Base-by-base conservation (phyloP, 2,888 invertebrate genomes). In the Mythimna ferrago region DNA sequence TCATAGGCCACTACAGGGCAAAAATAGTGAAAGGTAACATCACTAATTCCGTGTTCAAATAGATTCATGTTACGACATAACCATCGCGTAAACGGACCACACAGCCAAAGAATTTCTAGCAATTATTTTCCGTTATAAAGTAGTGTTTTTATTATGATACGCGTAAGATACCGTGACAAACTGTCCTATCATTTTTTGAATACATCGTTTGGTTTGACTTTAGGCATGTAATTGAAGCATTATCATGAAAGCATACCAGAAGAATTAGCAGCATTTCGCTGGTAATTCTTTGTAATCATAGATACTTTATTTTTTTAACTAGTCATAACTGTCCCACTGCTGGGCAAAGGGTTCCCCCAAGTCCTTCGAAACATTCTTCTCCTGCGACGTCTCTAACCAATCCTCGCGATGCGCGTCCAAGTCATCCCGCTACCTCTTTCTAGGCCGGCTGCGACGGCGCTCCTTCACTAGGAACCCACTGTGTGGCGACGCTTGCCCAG, bases 21-120 rank as follows among this genome's bases (percentile, higher is more conserved):
- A 79, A 69, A 72, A 58, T 63, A 76, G 84, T 85, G 86, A 85
- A 85, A 85, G 86, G 86, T 77, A 72, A 53, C 84, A 81, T 81
- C 81, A 38, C 68, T 74, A 67, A 79, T 81, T 86, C 76, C 81
- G 73, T 69, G 70, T 75, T 76, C 65, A 75, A 78, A 76, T 86
- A 78, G 53, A 81, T 81, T 70, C 74, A 77, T 57, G 81, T 83
- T 83, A 66, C 86, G 60, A 83, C 48, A 86, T 62, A 57, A 16
- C 56, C 60, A 67, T 54, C 32, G 21, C 10, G 5, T 26, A 67
- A 70, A 73, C 48, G 65, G 66, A 78, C 69, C 69, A 81, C 65
- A 76, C 65, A 11, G 61, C 0, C 51, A 19, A 74, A 32, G 61
- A 53, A 21, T 64, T 78, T 64, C 54, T 56, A 64, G 54, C 56